Evolutionary conservation across 2,113 vertebrate species (phyloP), one percentile per base, ranked within the genome.

Genomic region (Parus major): DNA sequence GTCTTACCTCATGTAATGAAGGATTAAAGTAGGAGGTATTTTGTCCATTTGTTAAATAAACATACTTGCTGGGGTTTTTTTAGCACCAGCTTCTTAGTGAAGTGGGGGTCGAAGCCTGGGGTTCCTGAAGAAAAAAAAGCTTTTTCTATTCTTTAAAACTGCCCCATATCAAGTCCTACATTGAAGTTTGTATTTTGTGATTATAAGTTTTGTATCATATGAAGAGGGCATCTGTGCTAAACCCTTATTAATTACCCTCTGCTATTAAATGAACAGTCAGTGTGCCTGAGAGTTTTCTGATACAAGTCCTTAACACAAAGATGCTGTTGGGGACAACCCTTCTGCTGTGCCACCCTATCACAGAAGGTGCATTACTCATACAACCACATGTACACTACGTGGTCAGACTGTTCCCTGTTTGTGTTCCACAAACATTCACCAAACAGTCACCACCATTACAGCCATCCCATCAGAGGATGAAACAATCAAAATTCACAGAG

Each of bases 371-470:
- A 6, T 36, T 24, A 3, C 61, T 63, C 5, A 1, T 60, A 35
- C 44, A 28, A 15, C n/a, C 7, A 18, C 31, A 5, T 0, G 1
- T 4, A n/a, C 44, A 21, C 44, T 22, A 21, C 27, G 68, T 0
- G 3, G 7, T 44, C 35, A 77, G 41, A 19, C 33, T 57, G 36
- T 7, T 71, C 63, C 36, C 56, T 1, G n/a, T n/a, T n/a, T n/a
- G 0, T 18, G 55, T 36, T 60, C 88, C 21, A 57, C 50, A 63
- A 28, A 61, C 35, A 31, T 6, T 39, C 36, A 39, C 36, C 36
- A 36, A 36, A 11, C 15, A 59, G 27, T 46, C 52, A 10, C 20
- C n/a, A 18, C 29, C 50, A 13, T 11, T 42, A 20, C 36, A 44
- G 25, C 60, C 56, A 46, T 8, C 56, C 44, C 36, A 4, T 4